Conservation (phyloP, 2,888 invertebrate genomes). For the Himalopsyche japonica region DNA sequence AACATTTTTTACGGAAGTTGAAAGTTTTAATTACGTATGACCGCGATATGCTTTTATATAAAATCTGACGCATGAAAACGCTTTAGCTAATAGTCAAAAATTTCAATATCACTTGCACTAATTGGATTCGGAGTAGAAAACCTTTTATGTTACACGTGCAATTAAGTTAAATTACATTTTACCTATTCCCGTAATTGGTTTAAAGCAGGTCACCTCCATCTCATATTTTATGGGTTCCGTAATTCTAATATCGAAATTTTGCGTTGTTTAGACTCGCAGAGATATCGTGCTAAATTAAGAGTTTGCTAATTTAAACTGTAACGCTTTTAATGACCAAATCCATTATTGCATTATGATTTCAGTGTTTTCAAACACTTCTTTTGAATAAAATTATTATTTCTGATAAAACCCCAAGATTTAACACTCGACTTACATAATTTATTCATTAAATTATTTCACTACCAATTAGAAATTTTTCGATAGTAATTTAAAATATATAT, state of each 20-base stretch:
- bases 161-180: neutral
- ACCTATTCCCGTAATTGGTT: slow-evolving; percentile 1
- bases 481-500: too few relatives aligned
- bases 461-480: too few relatives aligned
- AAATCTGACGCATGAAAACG: neutral
- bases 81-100: slow-evolving; percentile 8
- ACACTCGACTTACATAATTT: too few relatives aligned
- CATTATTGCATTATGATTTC: neutral
- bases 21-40: neutral
- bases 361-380: neutral
- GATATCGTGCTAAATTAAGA: neutral
- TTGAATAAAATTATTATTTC: too few relatives aligned
- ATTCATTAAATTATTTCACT: too few relatives aligned
- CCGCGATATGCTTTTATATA: neutral
- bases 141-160: neutral
- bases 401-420: too few relatives aligned
- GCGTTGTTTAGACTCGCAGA: neutral
- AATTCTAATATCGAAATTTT: neutral
- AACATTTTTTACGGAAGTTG: neutral
- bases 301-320: neutral
- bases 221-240: neutral
- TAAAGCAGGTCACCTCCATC: neutral
- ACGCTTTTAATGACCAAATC: neutral
- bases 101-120: neutral
- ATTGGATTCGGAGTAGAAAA: neutral